These are phyloP conservation scores for Helostoma temminkii DNA, from an alignment of 2,797 vertebrate species.

Conservation along the genomic window DNA sequence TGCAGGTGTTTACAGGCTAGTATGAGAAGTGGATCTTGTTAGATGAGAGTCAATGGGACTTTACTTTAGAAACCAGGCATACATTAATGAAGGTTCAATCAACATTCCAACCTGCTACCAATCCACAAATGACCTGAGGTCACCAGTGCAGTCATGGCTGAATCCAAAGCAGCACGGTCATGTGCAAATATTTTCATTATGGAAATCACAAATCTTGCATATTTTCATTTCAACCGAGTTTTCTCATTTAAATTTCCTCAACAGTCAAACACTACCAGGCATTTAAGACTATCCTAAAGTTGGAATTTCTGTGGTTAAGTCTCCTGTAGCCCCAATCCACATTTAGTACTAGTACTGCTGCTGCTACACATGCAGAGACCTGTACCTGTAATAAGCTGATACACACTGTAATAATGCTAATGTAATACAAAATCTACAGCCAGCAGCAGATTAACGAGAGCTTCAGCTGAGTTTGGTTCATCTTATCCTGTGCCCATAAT, in stretches of 20 bases:
- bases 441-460: constrained; percentile 57
- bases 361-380: constrained; percentile 19
- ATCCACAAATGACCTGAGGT: background rate
- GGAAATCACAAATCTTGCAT: too few species aligned
- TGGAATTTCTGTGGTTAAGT: constrained; percentile 41
- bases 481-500: constrained; percentile 57
- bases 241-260: constrained; percentile 27
- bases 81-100: background rate
- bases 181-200: constrained; percentile 19
- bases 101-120: background rate
- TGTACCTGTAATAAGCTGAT: constrained; percentile 25
- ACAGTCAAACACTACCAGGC: constrained; percentile 2
- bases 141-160: background rate
- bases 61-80: background rate
- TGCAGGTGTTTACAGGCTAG: background rate
- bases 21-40: background rate
- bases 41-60: too few species aligned
- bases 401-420: constrained; percentile 55
- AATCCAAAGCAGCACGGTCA: background rate
- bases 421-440: constrained; percentile 35
- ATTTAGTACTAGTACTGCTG: background rate
- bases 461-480: constrained; percentile 46
- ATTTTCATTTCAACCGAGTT: constrained; percentile 31
- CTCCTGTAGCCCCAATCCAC: constrained; percentile 24
- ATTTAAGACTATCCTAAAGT: constrained; percentile 28